Base-by-base conservation (phyloP, 35 echinoderm and acorn worm genomes). In the Chiridota heheva region DNA sequence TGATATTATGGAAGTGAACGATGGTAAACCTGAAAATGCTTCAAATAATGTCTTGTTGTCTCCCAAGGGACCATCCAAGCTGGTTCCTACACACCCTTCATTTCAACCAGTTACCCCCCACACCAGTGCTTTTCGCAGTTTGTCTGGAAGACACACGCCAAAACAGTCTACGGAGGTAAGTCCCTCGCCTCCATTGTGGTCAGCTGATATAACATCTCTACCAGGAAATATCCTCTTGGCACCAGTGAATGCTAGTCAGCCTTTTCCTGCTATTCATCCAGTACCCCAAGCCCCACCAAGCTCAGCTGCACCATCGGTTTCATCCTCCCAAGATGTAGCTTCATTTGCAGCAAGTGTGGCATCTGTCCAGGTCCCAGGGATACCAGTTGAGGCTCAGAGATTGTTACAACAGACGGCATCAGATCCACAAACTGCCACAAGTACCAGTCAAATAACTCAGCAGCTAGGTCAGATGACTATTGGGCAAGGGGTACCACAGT, bases 171-270 rank as follows among this genome's bases (percentile, higher is more conserved):
- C 87, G 32, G 82, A 85, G 6, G 53, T 78, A 29, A 96, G 87
- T 35, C 92, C 92, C 20, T 96, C 92, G 0, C 87, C 87, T 18
- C 92, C 92, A 4, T 63, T 96, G 5, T 96, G 92, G 92, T 81
- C 88, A 30, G 64, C 87, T 25, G 87, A 85, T 78, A 70, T 90
- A 43, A 82, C 92, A 2, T 38, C 92, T 44, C 66, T 90, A 24
- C 76, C 92, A 20, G 77, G 74, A 38, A 96, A 96, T 42, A 96
- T 96, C 35, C 82, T 96, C 6, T 61, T 96, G 10, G 88, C 92
- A 39, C 82, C 92, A 53, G 87, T 87, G 46, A n/a, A n/a, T n/a
- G n/a, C n/a, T n/a, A n/a, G n/a, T n/a, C n/a, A n/a, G n/a, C n/a
- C 28, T 78, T 5, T 44, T 68, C 27, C 73, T 83, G 20, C 84